Evolutionary conservation across 2,888 invertebrate species (phyloP).

Genomic region (Malachius bipustulatus): DNA sequence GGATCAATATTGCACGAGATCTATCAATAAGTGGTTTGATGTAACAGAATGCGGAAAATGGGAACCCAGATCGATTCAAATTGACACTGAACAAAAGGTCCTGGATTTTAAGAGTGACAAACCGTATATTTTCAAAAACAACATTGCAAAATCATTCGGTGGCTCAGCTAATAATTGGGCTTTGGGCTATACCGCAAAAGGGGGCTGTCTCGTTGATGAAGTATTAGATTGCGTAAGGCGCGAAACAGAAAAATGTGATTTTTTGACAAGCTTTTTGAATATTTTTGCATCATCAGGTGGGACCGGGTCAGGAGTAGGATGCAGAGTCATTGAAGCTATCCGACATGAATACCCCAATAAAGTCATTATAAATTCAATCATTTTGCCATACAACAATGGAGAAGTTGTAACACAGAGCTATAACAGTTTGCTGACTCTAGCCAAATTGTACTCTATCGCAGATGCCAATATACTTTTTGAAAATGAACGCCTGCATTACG

Average conservation of each 20-base stretch:
- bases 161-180: constrained; percentile 47
- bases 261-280: constrained; percentile 35
- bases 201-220: constrained; percentile 30
- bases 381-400: constrained; percentile 39
- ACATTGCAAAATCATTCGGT: constrained; percentile 34
- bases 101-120: constrained; percentile 27
- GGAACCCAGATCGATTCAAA: constrained; percentile 37
- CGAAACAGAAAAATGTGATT: constrained; percentile 38
- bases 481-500: constrained; percentile 38
- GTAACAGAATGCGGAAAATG: constrained; percentile 28
- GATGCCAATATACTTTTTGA: constrained; percentile 38
- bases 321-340: constrained; percentile 35
- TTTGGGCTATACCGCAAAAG: constrained; percentile 38
- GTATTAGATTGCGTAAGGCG: constrained; percentile 34
- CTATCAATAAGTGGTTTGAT: constrained; percentile 38
- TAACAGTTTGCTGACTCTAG: constrained; percentile 39
- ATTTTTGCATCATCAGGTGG: constrained; percentile 42
- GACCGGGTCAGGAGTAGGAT: constrained; percentile 43
- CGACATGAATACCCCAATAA: constrained; percentile 38
- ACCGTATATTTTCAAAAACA: constrained; percentile 34
- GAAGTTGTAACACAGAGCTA: constrained; percentile 43
- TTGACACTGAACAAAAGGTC: constrained; percentile 42
- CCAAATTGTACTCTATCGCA: constrained; percentile 35
- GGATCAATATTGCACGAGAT: constrained; percentile 29
- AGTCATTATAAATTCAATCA: constrained; percentile 32